Evolutionary conservation across 2,888 invertebrate genomes (phyloP).

Genomic region (Drosophila tripunctata): DNA sequence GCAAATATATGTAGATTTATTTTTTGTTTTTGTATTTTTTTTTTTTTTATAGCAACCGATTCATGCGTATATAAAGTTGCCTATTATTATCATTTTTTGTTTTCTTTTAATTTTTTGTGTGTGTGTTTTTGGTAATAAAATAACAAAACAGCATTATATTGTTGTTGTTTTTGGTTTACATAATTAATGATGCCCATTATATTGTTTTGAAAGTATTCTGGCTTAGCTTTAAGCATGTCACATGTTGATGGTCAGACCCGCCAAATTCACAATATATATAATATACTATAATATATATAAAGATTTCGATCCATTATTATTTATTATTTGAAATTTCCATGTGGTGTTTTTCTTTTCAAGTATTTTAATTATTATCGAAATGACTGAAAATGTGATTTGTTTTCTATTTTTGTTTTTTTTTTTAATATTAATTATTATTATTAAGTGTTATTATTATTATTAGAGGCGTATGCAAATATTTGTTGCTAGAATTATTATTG

Average conservation of each 20-base stretch:
- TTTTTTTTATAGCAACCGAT: slow-evolving; percentile 32
- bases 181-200: slow-evolving; percentile 7
- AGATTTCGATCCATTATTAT: slow-evolving; percentile 16
- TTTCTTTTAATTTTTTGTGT: neutral
- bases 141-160: slow-evolving; percentile 32
- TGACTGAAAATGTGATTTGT: slow-evolving; percentile 31
- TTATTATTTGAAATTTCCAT: neutral
- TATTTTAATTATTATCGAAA: slow-evolving; percentile 31
- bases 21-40: too few species aligned
- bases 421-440: slow-evolving; percentile 14
- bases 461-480: slow-evolving; percentile 42
- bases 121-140: slow-evolving; percentile 5
- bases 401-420: too few species aligned
- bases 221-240: slow-evolving; percentile 27
- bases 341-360: slow-evolving; percentile 2
- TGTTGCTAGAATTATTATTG: slow-evolving; percentile 74
- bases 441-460: slow-evolving; percentile 25
- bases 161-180: neutral
- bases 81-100: neutral
- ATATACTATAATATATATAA: slow-evolving; percentile 10
- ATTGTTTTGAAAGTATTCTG: slow-evolving; percentile 19
- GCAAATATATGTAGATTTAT: slow-evolving; percentile 42
- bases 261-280: slow-evolving; percentile 10
- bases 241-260: slow-evolving; percentile 22
- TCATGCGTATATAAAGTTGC: slow-evolving; percentile 28